Percentiles rank a stretch among this genome's conserved stretches.
Evolutionary conservation across 2,888 invertebrate genomes (phyloP).

Genomic region (Malacosoma neustria): DNA sequence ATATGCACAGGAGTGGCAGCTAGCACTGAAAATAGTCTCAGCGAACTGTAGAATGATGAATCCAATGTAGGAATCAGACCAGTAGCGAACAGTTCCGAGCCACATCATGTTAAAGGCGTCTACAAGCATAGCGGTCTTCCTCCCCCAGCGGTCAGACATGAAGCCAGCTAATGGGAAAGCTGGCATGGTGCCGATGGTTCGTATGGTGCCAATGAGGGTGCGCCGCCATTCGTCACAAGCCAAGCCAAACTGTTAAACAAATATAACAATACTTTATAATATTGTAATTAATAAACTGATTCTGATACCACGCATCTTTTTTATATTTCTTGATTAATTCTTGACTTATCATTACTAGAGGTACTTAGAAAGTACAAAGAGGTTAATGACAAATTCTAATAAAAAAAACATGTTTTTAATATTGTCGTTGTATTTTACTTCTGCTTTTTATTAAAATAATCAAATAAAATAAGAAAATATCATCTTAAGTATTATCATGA

Average conservation of each 20-base stretch:
- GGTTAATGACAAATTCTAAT: no score
- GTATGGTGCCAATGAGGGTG: conserved; percentile 80
- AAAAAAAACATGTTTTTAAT: no score
- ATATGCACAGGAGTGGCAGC: conserved; percentile 81
- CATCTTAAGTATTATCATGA: no score
- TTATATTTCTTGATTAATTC: no score
- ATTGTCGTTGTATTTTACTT: no score
- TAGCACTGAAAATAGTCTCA: conserved; percentile 78
- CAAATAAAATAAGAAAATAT: no score
- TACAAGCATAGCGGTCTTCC: conserved; percentile 71
- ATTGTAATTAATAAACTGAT: no score
- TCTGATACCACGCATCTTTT: no score
- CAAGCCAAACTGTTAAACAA: conserved; percentile 67
- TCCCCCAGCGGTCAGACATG: conserved; percentile 82
- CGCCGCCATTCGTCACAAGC: conserved; percentile 81
- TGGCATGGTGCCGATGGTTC: conserved; percentile 78
- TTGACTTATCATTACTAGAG: no score
- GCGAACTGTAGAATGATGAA: conserved; percentile 79
- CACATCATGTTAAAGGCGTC: conserved; percentile 74
- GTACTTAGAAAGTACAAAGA: no score
- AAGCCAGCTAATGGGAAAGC: conserved; percentile 80
- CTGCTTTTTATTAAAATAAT: no score
- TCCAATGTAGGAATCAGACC: conserved; percentile 75
- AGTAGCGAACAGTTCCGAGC: conserved; percentile 75
- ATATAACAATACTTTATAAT: no score